phyloP scores from a whole-genome alignment of 2,113 vertebrate genomes.

The Anas platyrhynchos region DNA sequence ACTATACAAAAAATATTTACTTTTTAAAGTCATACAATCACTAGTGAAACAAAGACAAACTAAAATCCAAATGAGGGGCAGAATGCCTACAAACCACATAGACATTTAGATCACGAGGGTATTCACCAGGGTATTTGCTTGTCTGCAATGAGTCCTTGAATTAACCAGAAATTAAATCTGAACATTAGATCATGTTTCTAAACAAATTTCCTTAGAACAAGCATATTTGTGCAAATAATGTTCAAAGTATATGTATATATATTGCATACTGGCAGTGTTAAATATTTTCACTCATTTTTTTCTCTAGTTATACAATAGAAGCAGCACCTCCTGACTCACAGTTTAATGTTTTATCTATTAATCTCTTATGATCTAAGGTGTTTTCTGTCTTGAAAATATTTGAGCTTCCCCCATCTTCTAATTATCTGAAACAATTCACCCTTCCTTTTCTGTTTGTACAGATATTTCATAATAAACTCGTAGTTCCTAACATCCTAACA shows the following conservation, averaged over 20 bases:
- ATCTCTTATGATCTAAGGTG: not conserved
- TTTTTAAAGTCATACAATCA: not conserved
- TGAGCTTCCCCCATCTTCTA: not conserved
- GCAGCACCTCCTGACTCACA: not conserved
- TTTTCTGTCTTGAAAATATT: not conserved
- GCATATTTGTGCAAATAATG: not conserved
- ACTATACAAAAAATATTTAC: not conserved
- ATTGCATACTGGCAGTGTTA: not conserved
- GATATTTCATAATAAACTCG: not conserved
- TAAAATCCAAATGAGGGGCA: not conserved
- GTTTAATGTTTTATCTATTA: not conserved
- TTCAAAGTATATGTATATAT: not conserved
- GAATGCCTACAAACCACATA: not conserved
- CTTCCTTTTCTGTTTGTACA: not conserved
- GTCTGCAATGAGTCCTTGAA: not conserved
- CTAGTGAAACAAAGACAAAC: not conserved
- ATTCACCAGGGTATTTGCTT: not conserved
- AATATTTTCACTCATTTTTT: not conserved
- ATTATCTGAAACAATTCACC: not conserved
- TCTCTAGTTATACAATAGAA: not conserved
- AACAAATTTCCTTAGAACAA: not conserved
- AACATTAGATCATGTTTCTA: not conserved
- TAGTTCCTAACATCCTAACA: not conserved
- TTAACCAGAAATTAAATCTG: not conserved
- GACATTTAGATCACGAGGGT: not conserved